Evolutionary conservation across 2,888 invertebrate genomes (phyloP), one percentile per base, ranked within the genome.

Genomic region (Cordilura impudica): DNA sequence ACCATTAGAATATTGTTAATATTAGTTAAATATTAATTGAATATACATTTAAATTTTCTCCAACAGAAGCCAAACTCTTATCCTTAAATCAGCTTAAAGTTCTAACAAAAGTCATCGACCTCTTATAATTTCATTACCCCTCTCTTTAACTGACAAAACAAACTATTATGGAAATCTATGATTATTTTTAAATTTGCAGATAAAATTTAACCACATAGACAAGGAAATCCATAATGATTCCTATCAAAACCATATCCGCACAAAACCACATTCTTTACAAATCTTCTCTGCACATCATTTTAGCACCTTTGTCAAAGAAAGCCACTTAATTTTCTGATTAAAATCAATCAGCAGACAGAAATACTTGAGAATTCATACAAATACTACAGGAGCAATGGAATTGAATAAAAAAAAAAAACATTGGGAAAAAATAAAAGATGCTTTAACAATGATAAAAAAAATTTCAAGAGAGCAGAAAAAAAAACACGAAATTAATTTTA

Each of bases 261-360:
- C 2, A 49, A 74, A 61, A 61, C 56, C 63, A 19, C 58, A 75
- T 61, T 63, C 35, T 14, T 14, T 47, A 7, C n/a, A 47, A 60
- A 70, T 61, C 29, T 53, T 60, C n/a, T n/a, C n/a, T n/a, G 51
- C 45, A 14, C 18, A 18, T 23, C 16, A 29, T 66, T 53, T 61
- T 35, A 26, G 47, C 67, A 61, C 43, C 60, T 61, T 61, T 53
- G 23, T n/a, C 16, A 65, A 53, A 58, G 67, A 60, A 70, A 67
- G 63, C 65, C 63, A 84, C 84, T 85, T 85, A 83, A 86, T 85
- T 85, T 86, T 85, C 83, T 86, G 86, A 87, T 86, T 84, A 84
- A 84, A 86, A 86, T 84, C 87, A 86, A 85, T 86, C 84, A 85
- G 82, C 81, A 72, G 18, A 56, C 45, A 79, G 61, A 69, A 66